phyloP scores from a whole-genome alignment of 2,888 invertebrate species.

The Trachelus tabidus region DNA sequence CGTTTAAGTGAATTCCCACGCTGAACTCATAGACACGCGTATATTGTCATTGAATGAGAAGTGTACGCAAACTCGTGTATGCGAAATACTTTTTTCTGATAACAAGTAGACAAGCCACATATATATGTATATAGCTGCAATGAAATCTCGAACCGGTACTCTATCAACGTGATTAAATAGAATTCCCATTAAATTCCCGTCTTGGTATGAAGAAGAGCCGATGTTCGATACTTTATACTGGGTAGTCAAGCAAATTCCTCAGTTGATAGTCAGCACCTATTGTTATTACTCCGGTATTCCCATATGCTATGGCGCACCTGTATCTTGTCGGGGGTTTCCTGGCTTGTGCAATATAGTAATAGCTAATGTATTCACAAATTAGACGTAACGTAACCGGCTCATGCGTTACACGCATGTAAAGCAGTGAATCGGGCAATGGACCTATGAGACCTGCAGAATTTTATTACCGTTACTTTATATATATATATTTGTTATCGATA shows the following conservation, averaged over 20 bases:
- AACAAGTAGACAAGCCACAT: background rate
- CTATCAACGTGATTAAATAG: background rate
- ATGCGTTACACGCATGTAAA: background rate
- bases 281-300: background rate
- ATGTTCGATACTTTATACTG: background rate
- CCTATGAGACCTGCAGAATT: background rate
- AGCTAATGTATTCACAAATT: background rate
- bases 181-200: background rate
- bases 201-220: background rate
- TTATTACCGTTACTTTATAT: background rate
- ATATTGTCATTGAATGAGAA: background rate
- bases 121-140: background rate
- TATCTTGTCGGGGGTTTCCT: background rate
- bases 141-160: background rate
- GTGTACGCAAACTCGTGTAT: background rate
- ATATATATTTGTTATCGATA: background rate
- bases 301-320: background rate
- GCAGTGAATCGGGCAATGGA: background rate
- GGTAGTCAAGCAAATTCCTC: background rate
- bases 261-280: background rate
- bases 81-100: background rate
- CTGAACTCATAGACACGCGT: background rate
- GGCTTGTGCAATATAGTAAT: background rate
- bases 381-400: background rate
- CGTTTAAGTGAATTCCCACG: background rate